phyloP scores from a whole-genome alignment of 2,113 vertebrate genomes.

The Ptychochromis oligacanthus region DNA sequence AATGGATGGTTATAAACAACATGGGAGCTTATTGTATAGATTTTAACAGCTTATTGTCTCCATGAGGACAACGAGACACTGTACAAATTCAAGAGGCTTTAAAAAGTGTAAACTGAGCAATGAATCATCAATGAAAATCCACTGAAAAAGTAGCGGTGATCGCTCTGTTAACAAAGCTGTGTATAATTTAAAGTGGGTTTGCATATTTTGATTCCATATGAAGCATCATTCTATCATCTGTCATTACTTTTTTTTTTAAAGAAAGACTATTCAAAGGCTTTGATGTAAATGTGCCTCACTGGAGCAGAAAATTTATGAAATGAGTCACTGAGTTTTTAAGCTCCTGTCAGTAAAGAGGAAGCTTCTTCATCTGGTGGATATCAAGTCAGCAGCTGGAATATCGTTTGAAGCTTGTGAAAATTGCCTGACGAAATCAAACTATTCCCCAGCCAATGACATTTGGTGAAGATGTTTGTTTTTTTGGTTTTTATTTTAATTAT shows the following conservation, averaged over 20 bases:
- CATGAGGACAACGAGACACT: conserved; percentile 35
- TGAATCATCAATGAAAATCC: conserved; percentile 33
- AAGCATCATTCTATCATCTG: conserved; percentile 36
- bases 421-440: conserved; percentile 32
- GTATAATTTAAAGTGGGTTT: conserved; percentile 55
- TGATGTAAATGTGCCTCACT: conserved; percentile 58
- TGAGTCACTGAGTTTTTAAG: conserved; percentile 27
- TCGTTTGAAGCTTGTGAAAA: conserved; percentile 28
- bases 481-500: neutral
- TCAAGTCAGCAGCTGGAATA: conserved; percentile 26
- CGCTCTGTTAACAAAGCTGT: conserved; percentile 35
- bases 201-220: conserved; percentile 41
- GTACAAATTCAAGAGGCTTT: conserved; percentile 53
- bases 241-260: conserved; percentile 7
- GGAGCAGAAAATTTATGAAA: conserved; percentile 35
- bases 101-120: conserved; percentile 45
- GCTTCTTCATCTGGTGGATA: conserved; percentile 18
- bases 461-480: conserved; percentile 19
- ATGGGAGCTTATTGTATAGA: conserved; percentile 29
- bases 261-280: conserved; percentile 30
- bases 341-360: conserved; percentile 29
- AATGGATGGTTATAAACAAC: conserved; percentile 29
- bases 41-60: conserved; percentile 30
- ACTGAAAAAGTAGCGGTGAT: conserved; percentile 18
- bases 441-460: conserved; percentile 28